Evolutionary conservation across 2,797 vertebrate species (phyloP).

Genomic region (Enteromius viviparus): DNA sequence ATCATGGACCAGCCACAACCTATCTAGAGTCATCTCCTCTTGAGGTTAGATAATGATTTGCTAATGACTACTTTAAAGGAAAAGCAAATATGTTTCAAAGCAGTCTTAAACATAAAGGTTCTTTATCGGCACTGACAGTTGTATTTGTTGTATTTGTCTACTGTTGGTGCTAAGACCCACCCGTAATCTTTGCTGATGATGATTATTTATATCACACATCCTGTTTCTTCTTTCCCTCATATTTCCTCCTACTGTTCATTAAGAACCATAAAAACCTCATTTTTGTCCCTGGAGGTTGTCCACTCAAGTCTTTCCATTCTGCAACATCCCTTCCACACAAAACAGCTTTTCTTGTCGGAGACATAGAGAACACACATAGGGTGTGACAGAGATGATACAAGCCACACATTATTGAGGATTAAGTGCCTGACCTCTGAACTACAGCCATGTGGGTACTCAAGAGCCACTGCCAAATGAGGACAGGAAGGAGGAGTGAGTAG

Average conservation of each 20-base stretch:
- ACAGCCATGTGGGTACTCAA: conserved; percentile 37
- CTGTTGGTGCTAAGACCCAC: neutral
- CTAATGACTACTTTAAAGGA: neutral
- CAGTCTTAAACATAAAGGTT: neutral
- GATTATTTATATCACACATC: conserved; percentile 5
- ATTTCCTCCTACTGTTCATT: conserved; percentile 3
- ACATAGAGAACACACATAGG: neutral
- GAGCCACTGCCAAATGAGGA: conserved; percentile 39
- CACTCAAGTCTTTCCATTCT: conserved; percentile 16
- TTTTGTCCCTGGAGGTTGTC: neutral
- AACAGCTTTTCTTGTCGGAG: conserved; percentile 3
- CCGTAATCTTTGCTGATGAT: neutral
- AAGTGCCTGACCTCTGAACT: conserved; percentile 46
- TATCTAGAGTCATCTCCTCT: neutral
- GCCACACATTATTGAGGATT: conserved; percentile 50
- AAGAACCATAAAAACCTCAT: neutral
- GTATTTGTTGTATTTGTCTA: neutral
- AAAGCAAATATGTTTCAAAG: neutral
- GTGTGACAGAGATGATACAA: conserved; percentile 42
- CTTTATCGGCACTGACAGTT: neutral
- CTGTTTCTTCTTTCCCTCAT: neutral
- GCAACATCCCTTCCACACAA: conserved; percentile 9
- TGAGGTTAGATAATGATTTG: neutral
- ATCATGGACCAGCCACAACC: neutral
- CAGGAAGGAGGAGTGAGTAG: conserved; percentile 33